A percentile compares a stretch with the other conserved stretches of the same genome.
Evolutionary conservation across 2,888 invertebrate species (phyloP).

Genomic region (Hemaris fuciformis): DNA sequence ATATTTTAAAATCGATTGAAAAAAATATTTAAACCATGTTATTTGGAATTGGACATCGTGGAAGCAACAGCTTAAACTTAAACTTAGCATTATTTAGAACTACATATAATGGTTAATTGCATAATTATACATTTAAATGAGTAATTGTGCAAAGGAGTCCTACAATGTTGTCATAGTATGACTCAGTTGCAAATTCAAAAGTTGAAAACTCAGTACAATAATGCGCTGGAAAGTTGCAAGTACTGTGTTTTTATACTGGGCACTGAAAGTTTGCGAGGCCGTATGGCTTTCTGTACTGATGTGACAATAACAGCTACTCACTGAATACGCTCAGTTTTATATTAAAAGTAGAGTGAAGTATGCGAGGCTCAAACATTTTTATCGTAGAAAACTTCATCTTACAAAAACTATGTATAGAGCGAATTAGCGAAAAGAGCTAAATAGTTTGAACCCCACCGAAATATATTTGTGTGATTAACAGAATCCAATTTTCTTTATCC

Average conservation of each 20-base stretch:
- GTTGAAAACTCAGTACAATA: conserved; percentile 29
- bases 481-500: too few species aligned
- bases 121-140: too few species aligned
- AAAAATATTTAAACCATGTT: too few species aligned
- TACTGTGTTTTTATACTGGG: conserved; percentile 37
- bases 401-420: not conserved
- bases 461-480: too few species aligned
- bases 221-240: conserved; percentile 38
- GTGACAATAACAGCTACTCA: conserved; percentile 23
- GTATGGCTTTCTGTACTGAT: conserved; percentile 14
- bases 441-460: not conserved
- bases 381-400: not conserved
- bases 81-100: too few species aligned
- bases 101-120: too few species aligned
- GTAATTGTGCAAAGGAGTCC: not conserved
- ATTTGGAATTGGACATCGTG: too few species aligned
- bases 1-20: too few species aligned
- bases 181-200: conserved; percentile 30
- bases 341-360: not conserved
- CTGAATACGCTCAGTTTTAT: conserved; percentile 3
- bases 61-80: too few species aligned
- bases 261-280: conserved; percentile 18
- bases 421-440: too few species aligned
- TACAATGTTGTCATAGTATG: conserved; percentile 12
- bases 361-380: not conserved